phyloP scores from a whole-genome alignment of 2,113 vertebrate species.

The Apeltes quadracus region DNA sequence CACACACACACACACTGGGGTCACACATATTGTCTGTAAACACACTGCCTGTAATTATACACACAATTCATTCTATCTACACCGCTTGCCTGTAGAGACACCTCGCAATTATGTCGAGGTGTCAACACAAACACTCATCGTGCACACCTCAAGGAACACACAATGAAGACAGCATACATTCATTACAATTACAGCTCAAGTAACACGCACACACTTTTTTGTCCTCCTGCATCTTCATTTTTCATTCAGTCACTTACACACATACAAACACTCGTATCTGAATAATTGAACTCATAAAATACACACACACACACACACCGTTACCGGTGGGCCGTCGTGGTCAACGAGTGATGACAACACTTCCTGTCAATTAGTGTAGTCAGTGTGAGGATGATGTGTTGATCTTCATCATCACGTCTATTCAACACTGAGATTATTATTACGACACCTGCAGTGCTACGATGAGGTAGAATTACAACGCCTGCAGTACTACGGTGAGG shows the following conservation, averaged over 20 bases:
- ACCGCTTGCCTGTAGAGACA: constrained; percentile 54
- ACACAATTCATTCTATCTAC: constrained; percentile 44
- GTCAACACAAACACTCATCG: constrained; percentile 45
- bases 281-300: not conserved
- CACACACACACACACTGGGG: constrained; percentile 4
- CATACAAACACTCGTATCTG: constrained; percentile 10
- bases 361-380: constrained; percentile 12
- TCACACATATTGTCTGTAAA: constrained; percentile 27
- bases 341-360: constrained; percentile 21
- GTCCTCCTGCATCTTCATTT: no score
- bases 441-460: no score
- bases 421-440: no score
- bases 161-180: constrained; percentile 23
- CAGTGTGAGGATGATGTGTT: not conserved
- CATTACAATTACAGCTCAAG: constrained; percentile 9
- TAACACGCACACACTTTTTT: not conserved
- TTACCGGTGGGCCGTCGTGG: not conserved
- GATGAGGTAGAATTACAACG: no score
- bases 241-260: no score
- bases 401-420: not conserved
- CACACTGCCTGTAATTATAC: constrained; percentile 36
- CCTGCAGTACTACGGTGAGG: no score
- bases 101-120: constrained; percentile 52
- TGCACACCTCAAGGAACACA: constrained; percentile 51
- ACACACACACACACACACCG: not conserved